Percentiles rank a stretch among this genome's conserved stretches.
Evolutionary conservation across 2,113 vertebrate genomes (phyloP).

Genomic region (Chloroceryle aenea): DNA sequence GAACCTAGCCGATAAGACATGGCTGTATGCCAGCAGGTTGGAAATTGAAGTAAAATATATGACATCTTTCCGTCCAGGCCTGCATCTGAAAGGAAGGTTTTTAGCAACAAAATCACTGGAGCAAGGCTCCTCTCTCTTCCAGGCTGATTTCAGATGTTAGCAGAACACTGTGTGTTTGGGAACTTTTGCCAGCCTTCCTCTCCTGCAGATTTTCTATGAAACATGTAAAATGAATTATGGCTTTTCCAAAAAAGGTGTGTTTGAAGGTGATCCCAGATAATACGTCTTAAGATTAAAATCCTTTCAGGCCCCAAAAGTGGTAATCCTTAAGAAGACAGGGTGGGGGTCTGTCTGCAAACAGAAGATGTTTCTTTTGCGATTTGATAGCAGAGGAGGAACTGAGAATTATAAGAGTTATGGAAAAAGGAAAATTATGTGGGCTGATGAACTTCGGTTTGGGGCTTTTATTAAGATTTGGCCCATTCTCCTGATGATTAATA

Average conservation of each 20-base stretch:
- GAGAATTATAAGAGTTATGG: constrained; percentile 3
- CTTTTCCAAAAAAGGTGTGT: neutral
- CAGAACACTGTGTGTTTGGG: neutral
- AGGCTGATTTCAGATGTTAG: neutral
- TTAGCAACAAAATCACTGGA: neutral
- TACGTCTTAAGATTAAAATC: neutral
- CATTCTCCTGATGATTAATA: constrained; percentile 32
- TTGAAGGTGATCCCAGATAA: neutral
- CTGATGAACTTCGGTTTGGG: constrained; percentile 27
- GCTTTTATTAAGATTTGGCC: constrained; percentile 34
- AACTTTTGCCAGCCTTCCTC: neutral
- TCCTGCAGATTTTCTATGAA: neutral
- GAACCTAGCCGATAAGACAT: neutral
- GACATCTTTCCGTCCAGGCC: neutral
- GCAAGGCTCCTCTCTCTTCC: neutral
- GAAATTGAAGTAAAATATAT: neutral
- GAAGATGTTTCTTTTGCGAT: neutral
- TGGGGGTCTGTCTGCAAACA: constrained; percentile 25
- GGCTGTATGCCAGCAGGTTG: neutral
- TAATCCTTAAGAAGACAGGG: constrained; percentile 17
- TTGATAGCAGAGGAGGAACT: constrained; percentile 23
- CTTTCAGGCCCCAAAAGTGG: neutral
- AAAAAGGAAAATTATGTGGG: constrained; percentile 47
- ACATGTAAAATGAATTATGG: neutral
- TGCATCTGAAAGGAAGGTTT: constrained; percentile 4